Evolutionary conservation across 2,113 vertebrate species (phyloP), one percentile per base, ranked within the genome.

Genomic region (Neotragus moschatus): DNA sequence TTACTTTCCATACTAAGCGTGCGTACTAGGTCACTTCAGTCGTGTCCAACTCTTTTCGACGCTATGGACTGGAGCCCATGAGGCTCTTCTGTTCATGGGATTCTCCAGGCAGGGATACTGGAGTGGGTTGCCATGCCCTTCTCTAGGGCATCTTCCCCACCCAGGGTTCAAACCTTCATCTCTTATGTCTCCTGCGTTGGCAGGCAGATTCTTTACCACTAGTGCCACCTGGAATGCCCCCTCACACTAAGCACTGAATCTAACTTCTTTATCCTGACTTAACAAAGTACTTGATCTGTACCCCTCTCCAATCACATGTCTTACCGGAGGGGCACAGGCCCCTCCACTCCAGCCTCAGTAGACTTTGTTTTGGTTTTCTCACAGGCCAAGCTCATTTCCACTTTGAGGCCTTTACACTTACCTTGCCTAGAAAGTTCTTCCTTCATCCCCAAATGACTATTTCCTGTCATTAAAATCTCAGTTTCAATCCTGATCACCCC

Each of bases 401-500:
- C 13, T 94, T 75, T 77, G 12, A 56, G 19, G 30, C 1, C 43
- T 95, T 86, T 84, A 28, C 30, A 39, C 30, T 47, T 82, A 23
- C 30, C 28, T 79, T 51, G 47, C 43, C 39, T 79, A 28, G 53
- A 88, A 95, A 91, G 26, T 17, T 70, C 70, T 93, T 70, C 36
- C 49, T 94, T 7, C 7, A 21, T 55, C 51, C 90, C 51, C 55
- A 96, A 97, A 61, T 70, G 25, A 25, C 43, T 85, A 47, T 16
- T 51, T 61, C 60, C 89, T 96, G 56, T 73, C 28, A 93, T 60
- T 80, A 70, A 91, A 96, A 91, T 86, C 39, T 94, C 61, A 49
- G 13, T 70, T 88, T 81, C 84, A 95, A 51, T 58, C 21, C 15
- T 73, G 36, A 58, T 51, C 77, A 90, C 21, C 82, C 61, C 66